Percentiles rank a stretch among this genome's conserved stretches.
phyloP scores from a whole-genome alignment of 2,797 vertebrate genomes.

The Emydoidea blandingii region DNA sequence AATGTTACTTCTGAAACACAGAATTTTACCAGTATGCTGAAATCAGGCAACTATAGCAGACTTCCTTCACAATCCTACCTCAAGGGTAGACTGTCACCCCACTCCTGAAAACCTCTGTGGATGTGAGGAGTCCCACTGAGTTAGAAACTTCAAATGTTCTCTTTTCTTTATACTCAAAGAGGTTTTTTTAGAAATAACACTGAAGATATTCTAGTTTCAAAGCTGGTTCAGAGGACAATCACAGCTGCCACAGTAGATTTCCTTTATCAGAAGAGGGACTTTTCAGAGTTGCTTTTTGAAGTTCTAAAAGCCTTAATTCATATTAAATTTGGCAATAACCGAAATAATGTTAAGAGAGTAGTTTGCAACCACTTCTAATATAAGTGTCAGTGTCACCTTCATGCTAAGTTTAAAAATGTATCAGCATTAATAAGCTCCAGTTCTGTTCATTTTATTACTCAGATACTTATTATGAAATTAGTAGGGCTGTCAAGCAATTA shows the following conservation, averaged over 20 bases:
- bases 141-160: background rate
- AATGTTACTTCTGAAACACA: background rate
- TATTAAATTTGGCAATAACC: background rate
- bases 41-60: background rate
- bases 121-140: background rate
- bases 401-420: background rate
- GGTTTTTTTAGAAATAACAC: background rate
- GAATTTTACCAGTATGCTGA: background rate
- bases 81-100: background rate
- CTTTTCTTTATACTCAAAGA: background rate
- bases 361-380: background rate
- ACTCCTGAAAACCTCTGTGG: background rate
- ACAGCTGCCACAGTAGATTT: background rate
- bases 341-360: background rate
- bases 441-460: conserved; percentile 8
- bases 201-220: background rate
- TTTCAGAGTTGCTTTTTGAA: conserved; percentile 3
- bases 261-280: background rate
- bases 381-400: background rate
- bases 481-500: too few species aligned
- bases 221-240: background rate
- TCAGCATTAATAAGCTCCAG: background rate
- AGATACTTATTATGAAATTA: conserved; percentile 20
- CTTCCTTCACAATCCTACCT: background rate
- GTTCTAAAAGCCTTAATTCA: background rate